These are phyloP conservation scores for Lycophotia porphyrea DNA, from an alignment of 2,888 invertebrate species.

Conservation along the genomic window DNA sequence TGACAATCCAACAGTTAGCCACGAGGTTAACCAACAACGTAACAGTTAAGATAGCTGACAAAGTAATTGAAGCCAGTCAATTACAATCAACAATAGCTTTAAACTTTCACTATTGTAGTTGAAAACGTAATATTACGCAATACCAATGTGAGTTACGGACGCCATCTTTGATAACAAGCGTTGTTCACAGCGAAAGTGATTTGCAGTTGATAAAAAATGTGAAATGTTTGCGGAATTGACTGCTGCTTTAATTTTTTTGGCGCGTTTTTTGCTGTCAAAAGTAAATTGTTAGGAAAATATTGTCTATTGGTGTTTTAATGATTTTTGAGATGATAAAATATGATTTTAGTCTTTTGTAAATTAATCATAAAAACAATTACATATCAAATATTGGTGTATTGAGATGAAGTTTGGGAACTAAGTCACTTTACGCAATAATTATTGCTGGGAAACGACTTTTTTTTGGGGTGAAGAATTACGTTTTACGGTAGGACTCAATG, in stretches of 20 bases:
- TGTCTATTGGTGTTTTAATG: not conserved
- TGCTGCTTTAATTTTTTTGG: constrained; percentile 2
- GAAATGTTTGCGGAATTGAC: constrained; percentile 49
- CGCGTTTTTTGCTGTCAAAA: constrained; percentile 34
- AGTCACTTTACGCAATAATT: too few species aligned
- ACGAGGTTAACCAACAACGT: constrained; percentile 2
- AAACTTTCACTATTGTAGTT: constrained; percentile 50
- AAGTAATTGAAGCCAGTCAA: constrained; percentile 49
- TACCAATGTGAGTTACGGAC: constrained; percentile 51
- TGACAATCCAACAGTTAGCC: not conserved
- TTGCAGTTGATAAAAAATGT: constrained; percentile 48
- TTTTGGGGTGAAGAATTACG: too few species aligned
- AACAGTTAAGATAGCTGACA: constrained; percentile 21
- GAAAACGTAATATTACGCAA: constrained; percentile 56
- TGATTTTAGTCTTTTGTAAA: not conserved
- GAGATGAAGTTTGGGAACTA: too few species aligned
- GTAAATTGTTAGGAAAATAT: not conserved
- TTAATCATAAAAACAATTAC: not conserved
- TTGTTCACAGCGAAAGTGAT: constrained; percentile 57
- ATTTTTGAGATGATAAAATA: not conserved
- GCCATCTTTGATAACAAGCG: constrained; percentile 27
- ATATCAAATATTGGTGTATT: not conserved
- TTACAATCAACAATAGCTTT: constrained; percentile 54
- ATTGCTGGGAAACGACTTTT: too few species aligned
- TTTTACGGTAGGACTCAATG: too few species aligned